Base-by-base conservation (phyloP, 2,113 vertebrate species). In the Ibidorhyncha struthersii region DNA sequence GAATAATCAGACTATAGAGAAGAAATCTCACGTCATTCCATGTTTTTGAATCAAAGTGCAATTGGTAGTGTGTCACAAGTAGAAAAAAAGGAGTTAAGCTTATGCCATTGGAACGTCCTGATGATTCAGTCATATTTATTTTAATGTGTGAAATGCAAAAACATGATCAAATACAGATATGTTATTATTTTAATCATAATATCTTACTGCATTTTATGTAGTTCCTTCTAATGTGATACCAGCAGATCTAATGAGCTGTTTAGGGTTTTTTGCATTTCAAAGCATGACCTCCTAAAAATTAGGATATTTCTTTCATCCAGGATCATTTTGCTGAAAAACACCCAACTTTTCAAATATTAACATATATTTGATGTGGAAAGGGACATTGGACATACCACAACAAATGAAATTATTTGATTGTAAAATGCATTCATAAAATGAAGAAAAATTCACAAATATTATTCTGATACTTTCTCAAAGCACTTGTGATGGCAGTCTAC, bases 241-340 rank as follows among this genome's bases (percentile, higher is more conserved):
- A 91, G 70, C 43, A 87, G 53, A 85, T 84, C 83, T 96, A 91
- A 96, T 93, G 82, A 95, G 81, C 66, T 90, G 45, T 91, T 96
- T 83, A 77, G 47, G 12, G 1, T 23, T 93, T 94, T 97, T 97
- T 91, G 82, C 84, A 95, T 94, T 96, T 97, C 95, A 97, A 97
- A 96, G 55, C 58, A 49, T 32, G 47, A 80, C 50, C 41, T 94
- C 71, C 85, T 95, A 78, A 93, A 95, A 96, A 96, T 91, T 52
- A 89, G 15, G 58, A 12, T 85, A 41, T 82, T 88, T 91, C 62
- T 91, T 96, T 95, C 53, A 81, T 93, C 81, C 70, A 50, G 41
- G 38, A 83, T 73, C 23, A 78, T 94, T 91, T 88, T 74, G 16
- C 58, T 88, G 58, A 82, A 96, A 95, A 90, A 41, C 25, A 83